phyloP scores from a whole-genome alignment of 2,888 invertebrate species.

The Alviniconcha strummeri region DNA sequence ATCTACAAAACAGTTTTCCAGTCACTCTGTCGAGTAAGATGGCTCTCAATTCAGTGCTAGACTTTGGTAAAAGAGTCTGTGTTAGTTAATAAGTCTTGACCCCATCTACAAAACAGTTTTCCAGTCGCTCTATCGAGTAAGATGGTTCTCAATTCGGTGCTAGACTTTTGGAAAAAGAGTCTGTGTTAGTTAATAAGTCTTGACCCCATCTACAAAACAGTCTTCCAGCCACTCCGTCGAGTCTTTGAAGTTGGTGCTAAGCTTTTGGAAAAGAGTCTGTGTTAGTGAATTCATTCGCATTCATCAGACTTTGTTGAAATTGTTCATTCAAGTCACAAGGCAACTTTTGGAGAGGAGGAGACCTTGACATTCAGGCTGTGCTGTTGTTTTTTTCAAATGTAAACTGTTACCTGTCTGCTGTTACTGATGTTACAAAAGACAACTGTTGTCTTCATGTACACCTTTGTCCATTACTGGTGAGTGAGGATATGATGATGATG shows the following conservation, averaged over 20 bases:
- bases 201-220: slow-evolving; percentile 70
- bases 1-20: slow-evolving; percentile 71
- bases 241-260: slow-evolving; percentile 42
- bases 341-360: too few relatives aligned
- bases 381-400: too few relatives aligned
- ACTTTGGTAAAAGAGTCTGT: not conserved
- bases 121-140: slow-evolving; percentile 71
- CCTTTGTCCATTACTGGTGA: too few relatives aligned
- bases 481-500: too few relatives aligned
- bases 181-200: not conserved
- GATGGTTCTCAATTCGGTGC: too few relatives aligned
- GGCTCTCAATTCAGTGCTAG: too few relatives aligned
- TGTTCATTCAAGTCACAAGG: too few relatives aligned
- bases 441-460: too few relatives aligned
- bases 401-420: too few relatives aligned
- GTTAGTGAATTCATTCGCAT: slow-evolving; percentile 38
- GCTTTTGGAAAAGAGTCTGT: not conserved
- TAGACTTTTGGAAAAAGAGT: not conserved
- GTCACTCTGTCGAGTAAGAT: slow-evolving; percentile 68
- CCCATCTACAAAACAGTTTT: slow-evolving; percentile 71
- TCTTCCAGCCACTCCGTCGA: slow-evolving; percentile 71
- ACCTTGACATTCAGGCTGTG: too few relatives aligned
- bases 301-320: too few relatives aligned
- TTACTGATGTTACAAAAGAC: too few relatives aligned
- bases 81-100: slow-evolving; percentile 56